These are phyloP conservation scores for Megalopta genalis DNA, from an alignment of 1,140 invertebrate genomes.

Conservation along the genomic window DNA sequence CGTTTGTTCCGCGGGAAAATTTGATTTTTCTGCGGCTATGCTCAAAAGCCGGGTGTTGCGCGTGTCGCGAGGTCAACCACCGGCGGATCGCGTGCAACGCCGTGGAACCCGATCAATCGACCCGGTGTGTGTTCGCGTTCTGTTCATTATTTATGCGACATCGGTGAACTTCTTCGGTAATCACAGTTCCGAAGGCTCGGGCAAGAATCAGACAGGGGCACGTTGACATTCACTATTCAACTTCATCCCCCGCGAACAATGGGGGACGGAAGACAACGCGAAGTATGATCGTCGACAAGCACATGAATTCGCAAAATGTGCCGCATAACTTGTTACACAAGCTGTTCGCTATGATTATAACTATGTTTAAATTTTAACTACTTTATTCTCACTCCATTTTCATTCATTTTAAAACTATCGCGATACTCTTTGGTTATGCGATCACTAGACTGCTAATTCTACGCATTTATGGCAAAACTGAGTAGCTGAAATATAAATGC, in stretches of 20 bases:
- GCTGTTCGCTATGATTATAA: too few species aligned
- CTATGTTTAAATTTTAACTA: too few species aligned
- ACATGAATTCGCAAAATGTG: not conserved
- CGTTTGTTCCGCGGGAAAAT: constrained; percentile 1
- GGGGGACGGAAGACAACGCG: not conserved
- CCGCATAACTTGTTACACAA: too few species aligned
- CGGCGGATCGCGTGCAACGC: constrained; percentile 35
- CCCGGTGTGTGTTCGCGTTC: constrained; percentile 10
- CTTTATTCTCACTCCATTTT: too few species aligned
- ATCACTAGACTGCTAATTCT: too few species aligned
- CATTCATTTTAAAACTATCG: too few species aligned
- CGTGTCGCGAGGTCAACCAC: constrained; percentile 33
- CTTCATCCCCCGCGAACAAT: not conserved
- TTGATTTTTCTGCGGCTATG: constrained; percentile 33
- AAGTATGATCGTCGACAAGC: too few species aligned
- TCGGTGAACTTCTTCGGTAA: constrained; percentile 17
- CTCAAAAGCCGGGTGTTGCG: constrained; percentile 5
- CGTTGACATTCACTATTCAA: too few species aligned
- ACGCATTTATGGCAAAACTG: too few species aligned
- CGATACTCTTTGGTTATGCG: too few species aligned
- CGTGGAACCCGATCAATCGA: constrained; percentile 32
- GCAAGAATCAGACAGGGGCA: not conserved
- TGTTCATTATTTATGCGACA: constrained; percentile 36
- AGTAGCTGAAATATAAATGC: too few species aligned
- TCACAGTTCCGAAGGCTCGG: not conserved